Evolutionary conservation across 2,113 vertebrate species (phyloP), one percentile per base, ranked within the genome.

Genomic region (Ellobius talpinus): DNA sequence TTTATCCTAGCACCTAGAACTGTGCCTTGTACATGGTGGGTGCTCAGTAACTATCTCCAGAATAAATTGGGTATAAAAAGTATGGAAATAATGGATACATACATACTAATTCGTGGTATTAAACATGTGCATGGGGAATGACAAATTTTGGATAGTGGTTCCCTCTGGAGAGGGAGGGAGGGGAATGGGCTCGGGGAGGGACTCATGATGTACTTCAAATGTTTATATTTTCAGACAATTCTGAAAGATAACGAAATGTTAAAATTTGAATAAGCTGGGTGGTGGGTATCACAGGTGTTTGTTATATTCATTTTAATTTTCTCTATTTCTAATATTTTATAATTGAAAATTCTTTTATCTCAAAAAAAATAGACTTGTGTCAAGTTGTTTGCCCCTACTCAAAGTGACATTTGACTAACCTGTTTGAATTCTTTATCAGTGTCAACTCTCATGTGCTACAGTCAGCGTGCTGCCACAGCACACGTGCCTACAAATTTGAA

Each of bases 141-240:
- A 96, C 24, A 95, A 85, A 87, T 93, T 96, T 95, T 98, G 91
- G 89, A 97, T 96, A 97, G 97, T 97, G 96, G 97, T 98, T 97
- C 91, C 97, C 91, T 96, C 97, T 96, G 95, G 96, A 95, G 94
- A 96, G 94, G 96, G 94, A 95, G 95, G 90, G 96, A 97, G 84
- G 94, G 93, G 81, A 90, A 92, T 93, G 97, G 95, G 93, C 17
- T 92, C 89, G 94, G 95, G 97, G 94, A 96, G 97, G 97, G 94
- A 52, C 84, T 90, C 45, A 86, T 16, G 55, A 70, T 94, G 88
- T 93, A 90, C 65, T 94, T 96, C 70, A 91, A 29, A n/a, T 58
- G 58, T 97, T 87, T 93, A 12, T 92, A 94, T 95, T 78, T 86
- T 76, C 11, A 90, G 70, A 91, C 93, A 94, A 87, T 81, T 91